phyloP scores from a whole-genome alignment of 1,140 invertebrate species.

The Notospermus geniculatus region DNA sequence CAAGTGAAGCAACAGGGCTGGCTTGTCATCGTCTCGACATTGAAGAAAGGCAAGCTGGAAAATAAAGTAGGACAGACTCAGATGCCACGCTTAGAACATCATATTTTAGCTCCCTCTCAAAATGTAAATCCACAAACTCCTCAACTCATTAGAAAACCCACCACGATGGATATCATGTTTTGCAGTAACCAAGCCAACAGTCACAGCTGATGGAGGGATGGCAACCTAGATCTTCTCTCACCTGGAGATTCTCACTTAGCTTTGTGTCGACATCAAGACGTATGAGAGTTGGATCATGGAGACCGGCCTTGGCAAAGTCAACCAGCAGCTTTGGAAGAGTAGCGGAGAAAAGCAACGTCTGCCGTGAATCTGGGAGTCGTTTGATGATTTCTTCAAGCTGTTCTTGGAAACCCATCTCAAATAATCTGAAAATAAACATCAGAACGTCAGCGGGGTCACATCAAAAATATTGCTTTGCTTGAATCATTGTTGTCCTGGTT shows the following conservation, averaged over 20 bases:
- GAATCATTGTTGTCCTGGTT: too few relatives aligned
- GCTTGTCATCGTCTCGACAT: slow-evolving; percentile 85
- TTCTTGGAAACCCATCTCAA: slow-evolving; percentile 94
- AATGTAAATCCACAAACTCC: too few relatives aligned
- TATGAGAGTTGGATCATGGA: slow-evolving; percentile 82
- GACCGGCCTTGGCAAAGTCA: slow-evolving; percentile 94
- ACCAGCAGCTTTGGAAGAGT: slow-evolving; percentile 95
- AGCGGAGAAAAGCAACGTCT: slow-evolving; percentile 96
- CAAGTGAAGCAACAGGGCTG: slow-evolving; percentile 79
- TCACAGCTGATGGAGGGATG: too few relatives aligned
- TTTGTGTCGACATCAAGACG: slow-evolving; percentile 95
- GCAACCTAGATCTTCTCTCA: too few relatives aligned
- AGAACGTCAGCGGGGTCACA: too few relatives aligned
- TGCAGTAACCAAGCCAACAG: too few relatives aligned
- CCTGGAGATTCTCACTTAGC: slow-evolving; percentile 81
- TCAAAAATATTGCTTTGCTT: too few relatives aligned
- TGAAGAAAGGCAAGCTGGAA: slow-evolving; percentile 73
- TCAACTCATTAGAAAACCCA: too few relatives aligned
- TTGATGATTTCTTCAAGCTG: slow-evolving; percentile 90
- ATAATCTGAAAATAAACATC: slow-evolving; percentile 64
- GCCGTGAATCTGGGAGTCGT: slow-evolving; percentile 80
- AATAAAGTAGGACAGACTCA: too few relatives aligned
- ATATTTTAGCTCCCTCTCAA: too few relatives aligned
- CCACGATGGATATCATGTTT: too few relatives aligned
- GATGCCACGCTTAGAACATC: too few relatives aligned